Evolutionary conservation across 2,888 invertebrate species (phyloP).

Genomic region (Nasonia oneida): DNA sequence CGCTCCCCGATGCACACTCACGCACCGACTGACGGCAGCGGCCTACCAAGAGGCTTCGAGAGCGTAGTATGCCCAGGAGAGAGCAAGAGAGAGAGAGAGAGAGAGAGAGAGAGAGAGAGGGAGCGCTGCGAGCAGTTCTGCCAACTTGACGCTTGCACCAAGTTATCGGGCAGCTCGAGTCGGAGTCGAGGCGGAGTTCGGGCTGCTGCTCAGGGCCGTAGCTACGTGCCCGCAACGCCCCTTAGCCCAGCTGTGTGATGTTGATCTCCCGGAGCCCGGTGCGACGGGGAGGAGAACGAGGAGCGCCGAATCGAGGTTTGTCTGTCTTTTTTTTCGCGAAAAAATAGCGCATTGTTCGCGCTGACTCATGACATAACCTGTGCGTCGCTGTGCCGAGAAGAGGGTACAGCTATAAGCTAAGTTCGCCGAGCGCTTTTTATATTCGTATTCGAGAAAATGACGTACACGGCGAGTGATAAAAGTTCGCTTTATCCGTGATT

Average conservation of each 20-base stretch:
- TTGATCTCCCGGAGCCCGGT: no score
- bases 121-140: constrained; percentile 1
- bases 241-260: background rate
- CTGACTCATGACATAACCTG: no score
- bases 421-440: background rate
- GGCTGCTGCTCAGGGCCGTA: background rate
- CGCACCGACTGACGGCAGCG: constrained; percentile 4
- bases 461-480: background rate
- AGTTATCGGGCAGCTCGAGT: no score
- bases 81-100: constrained; percentile 20
- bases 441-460: background rate
- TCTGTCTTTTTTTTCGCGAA: background rate
- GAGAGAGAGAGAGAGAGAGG: constrained; percentile 15
- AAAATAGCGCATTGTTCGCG: no score
- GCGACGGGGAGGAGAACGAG: background rate
- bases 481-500: background rate
- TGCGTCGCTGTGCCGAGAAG: no score
- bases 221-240: background rate
- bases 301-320: background rate
- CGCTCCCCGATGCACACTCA: constrained; percentile 7
- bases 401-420: background rate
- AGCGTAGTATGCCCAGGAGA: background rate
- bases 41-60: background rate
- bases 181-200: no score
- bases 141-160: background rate